Evolutionary conservation across 2,888 invertebrate species (phyloP).

Genomic region (Caprella mutica): DNA sequence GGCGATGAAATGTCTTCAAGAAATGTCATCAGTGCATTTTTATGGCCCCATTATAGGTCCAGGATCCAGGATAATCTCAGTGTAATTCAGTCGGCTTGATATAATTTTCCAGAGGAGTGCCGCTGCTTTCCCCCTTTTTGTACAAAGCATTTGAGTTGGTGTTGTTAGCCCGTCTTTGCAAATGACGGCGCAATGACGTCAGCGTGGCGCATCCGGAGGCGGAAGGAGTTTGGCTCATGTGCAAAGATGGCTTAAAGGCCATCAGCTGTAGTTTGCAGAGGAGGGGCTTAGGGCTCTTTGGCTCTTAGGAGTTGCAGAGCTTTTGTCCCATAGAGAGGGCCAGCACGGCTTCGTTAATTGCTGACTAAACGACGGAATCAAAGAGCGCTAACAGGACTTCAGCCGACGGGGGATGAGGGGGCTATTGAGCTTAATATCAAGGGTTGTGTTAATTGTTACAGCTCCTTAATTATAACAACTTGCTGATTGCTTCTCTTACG

Average conservation of each 20-base stretch:
- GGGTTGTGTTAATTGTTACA: too few species aligned
- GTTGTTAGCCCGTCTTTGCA: neutral
- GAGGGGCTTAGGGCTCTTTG: neutral
- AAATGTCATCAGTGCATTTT: too few species aligned
- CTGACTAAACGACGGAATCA: conserved; percentile 34
- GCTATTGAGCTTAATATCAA: too few species aligned
- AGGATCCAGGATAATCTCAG: conserved; percentile 2
- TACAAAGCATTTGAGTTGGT: conserved; percentile 10
- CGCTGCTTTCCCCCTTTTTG: conserved; percentile 9
- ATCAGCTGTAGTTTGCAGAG: neutral
- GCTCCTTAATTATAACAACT: too few species aligned
- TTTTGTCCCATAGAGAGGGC: conserved; percentile 11
- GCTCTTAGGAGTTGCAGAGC: conserved; percentile 1
- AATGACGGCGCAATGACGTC: neutral
- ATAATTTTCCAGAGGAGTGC: conserved; percentile 12
- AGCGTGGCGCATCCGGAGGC: neutral
- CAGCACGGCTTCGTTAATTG: conserved; percentile 28
- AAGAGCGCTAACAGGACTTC: conserved; percentile 29
- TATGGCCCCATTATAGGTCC: too few species aligned
- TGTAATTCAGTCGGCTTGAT: conserved; percentile 6
- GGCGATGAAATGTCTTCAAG: too few species aligned
- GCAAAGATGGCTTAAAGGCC: neutral
- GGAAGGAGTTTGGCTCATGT: too few species aligned
- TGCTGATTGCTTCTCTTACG: too few species aligned
- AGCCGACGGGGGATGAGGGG: neutral